phyloP scores from a whole-genome alignment of 2,113 vertebrate species.

The Apteryx mantelli region DNA sequence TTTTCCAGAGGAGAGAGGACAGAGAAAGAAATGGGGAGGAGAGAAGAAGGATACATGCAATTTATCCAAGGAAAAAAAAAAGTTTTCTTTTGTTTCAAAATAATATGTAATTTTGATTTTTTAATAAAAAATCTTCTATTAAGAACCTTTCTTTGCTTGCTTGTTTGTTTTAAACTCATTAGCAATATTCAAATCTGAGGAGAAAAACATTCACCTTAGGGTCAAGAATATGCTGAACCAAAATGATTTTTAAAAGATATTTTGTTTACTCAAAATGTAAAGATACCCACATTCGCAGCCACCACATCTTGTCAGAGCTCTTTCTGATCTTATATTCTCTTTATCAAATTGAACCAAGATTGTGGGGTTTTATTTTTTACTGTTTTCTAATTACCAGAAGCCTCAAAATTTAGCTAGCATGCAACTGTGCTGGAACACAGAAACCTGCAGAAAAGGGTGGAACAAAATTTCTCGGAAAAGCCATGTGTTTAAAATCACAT shows the following conservation, averaged over 20 bases:
- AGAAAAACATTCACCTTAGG: accelerated
- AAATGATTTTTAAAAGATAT: neutral
- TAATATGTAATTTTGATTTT: neutral
- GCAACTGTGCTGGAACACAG: neutral
- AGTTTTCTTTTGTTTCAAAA: neutral
- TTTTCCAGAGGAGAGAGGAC: neutral
- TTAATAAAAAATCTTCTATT: neutral
- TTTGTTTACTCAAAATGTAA: neutral
- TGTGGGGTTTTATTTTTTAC: neutral
- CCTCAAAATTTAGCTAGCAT: neutral
- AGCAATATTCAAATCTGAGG: neutral
- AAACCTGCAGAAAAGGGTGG: neutral
- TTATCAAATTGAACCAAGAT: neutral
- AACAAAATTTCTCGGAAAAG: neutral
- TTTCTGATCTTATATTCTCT: neutral
- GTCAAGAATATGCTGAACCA: neutral
- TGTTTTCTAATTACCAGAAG: neutral
- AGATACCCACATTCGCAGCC: accelerated
- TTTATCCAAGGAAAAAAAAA: neutral
- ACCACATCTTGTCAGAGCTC: neutral
- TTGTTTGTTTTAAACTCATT: neutral
- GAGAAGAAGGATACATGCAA: neutral
- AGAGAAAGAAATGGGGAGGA: neutral
- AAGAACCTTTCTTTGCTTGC: neutral
- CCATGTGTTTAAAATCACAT: neutral